Evolutionary conservation across 2,888 invertebrate genomes (phyloP), one percentile per base, ranked within the genome.

Genomic region (Ommatoiulus sabulosus): DNA sequence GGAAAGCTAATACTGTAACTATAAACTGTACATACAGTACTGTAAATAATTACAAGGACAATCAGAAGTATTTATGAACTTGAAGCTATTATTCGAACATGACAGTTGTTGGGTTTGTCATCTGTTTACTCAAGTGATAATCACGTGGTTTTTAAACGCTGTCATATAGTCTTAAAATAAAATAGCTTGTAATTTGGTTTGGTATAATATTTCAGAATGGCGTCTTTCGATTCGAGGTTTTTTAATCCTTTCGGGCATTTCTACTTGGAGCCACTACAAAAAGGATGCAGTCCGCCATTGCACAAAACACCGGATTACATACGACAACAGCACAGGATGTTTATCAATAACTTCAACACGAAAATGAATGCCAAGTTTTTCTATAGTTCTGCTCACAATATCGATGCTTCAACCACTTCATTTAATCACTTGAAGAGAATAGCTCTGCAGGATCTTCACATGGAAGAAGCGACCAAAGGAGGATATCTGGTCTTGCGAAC

Each of bases 401-500:
- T 63, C n/a, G 20, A 43, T 43, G 63, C 63, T 24, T 87, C 87
- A 24, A 87, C 15, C 20, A 87, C 87, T 35, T 43, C 52, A 0
- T 43, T 87, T 43, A 87, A 63, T 17, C 24, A 63, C 0, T 35
- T 87, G 52, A 63, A 52, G 57, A 52, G 52, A 87, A 57, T 44
- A 8, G 12, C 20, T 43, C 46, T 87, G 0, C 12, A 52, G 15
- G 57, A 87, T 35, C 63, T 87, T 10, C 24, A 57, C n/a, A 43
- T 57, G 35, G 63, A 87, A 12, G 44, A 57, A 17, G 17, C 63
- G 20, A 63, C 87, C 44, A 57, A 52, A 20, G 87, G 87, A 24
- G 43, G 44, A 1, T 87, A 87, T 72, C 17, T 87, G 20, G 4
- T 87, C 8, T 17, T 87, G n/a, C 35, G 87, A 72, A 63, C 44